These are phyloP conservation scores for Chelonus insularis DNA, from an alignment of 1,140 invertebrate genomes.

Conservation along the genomic window DNA sequence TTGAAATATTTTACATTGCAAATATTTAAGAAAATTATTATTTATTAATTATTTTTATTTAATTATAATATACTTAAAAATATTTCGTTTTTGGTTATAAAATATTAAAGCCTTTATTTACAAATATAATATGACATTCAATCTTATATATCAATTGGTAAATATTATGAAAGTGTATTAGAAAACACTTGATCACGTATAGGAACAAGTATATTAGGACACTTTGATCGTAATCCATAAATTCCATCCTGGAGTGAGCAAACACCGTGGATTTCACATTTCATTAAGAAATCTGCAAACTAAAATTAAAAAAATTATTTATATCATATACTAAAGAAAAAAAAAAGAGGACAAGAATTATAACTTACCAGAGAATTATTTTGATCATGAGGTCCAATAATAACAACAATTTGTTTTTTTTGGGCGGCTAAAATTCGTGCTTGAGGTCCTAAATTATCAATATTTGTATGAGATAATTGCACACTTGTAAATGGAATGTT, in stretches of 20 bases:
- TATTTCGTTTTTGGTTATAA: too few species aligned
- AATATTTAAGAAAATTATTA: too few species aligned
- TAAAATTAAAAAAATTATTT: conserved; percentile 38
- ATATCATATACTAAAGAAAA: not conserved
- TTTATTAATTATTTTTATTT: too few species aligned
- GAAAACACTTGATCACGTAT: conserved; percentile 33
- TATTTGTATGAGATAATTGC: conserved; percentile 66
- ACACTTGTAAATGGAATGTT: conserved; percentile 85
- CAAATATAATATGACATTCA: too few species aligned
- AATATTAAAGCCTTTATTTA: too few species aligned
- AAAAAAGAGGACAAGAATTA: too few species aligned
- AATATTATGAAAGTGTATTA: too few species aligned
- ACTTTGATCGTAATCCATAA: conserved; percentile 65
- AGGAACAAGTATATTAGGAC: conserved; percentile 64
- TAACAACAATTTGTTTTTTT: conserved; percentile 72
- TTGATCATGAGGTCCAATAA: conserved; percentile 77
- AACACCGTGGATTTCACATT: conserved; percentile 67
- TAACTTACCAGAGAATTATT: conserved; percentile 71
- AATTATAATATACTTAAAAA: too few species aligned
- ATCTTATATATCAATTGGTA: too few species aligned
- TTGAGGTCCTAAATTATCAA: conserved; percentile 68
- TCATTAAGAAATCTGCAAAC: conserved; percentile 74
- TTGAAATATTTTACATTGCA: too few species aligned
- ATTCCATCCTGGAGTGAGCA: conserved; percentile 76
- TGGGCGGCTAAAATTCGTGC: conserved; percentile 63